Conservation (phyloP, 2,797 vertebrate species). For the Pseudochirops cupreus region DNA sequence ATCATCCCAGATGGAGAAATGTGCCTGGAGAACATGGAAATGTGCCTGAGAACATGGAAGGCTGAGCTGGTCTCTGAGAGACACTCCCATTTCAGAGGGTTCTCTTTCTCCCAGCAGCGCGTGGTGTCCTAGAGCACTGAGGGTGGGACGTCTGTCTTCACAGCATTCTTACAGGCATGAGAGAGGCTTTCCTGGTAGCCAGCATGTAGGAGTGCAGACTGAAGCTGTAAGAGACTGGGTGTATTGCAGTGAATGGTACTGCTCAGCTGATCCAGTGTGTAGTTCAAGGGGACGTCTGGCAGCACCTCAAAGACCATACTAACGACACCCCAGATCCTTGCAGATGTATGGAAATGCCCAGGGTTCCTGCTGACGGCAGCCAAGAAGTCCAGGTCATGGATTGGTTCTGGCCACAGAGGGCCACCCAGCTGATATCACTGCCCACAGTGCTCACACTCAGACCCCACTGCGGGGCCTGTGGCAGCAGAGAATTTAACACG, state of each 20-base stretch:
- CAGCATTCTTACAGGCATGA: constrained; percentile 93
- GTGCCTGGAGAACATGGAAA: constrained; percentile 91
- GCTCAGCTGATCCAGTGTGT: constrained; percentile 92
- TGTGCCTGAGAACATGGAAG: constrained; percentile 91
- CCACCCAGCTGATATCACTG: constrained; percentile 94
- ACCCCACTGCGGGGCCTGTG: constrained; percentile 90
- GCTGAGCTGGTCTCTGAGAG: constrained; percentile 91
- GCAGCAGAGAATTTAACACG: constrained; percentile 92
- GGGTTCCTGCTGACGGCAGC: constrained; percentile 88
- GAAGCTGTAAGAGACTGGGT: constrained; percentile 88
- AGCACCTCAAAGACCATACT: constrained; percentile 95
- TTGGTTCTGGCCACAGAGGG: constrained; percentile 92
- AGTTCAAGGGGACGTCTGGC: constrained; percentile 92
- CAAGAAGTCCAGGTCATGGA: constrained; percentile 90
- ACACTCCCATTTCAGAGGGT: constrained; percentile 93
- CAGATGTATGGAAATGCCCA: constrained; percentile 89
- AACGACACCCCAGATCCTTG: constrained; percentile 92
- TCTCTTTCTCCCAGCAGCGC: constrained; percentile 94
- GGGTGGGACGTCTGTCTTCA: constrained; percentile 93
- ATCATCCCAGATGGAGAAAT: constrained; percentile 92
- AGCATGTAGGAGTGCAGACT: constrained; percentile 92
- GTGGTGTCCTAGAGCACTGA: constrained; percentile 93
- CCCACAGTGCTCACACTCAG: constrained; percentile 91
- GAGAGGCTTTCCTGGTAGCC: constrained; percentile 93
- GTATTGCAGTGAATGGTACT: constrained; percentile 92